Evolutionary conservation across 2,888 invertebrate species (phyloP).

Genomic region (Latrodectus hesperus): DNA sequence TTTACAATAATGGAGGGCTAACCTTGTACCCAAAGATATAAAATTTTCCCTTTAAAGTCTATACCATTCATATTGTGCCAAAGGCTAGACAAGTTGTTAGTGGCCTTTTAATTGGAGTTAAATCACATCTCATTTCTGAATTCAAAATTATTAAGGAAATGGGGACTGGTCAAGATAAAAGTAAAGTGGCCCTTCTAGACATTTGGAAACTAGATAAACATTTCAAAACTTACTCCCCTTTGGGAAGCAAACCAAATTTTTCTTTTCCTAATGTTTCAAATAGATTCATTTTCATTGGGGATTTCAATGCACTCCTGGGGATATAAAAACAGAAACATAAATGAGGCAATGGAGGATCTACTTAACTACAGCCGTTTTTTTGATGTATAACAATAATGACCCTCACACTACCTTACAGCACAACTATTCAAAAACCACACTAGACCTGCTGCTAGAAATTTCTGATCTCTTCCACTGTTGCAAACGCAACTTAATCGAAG

Average conservation of each 20-base stretch:
- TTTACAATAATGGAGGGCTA: neutral
- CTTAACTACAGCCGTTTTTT: no score
- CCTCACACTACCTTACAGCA: no score
- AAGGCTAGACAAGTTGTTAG: neutral
- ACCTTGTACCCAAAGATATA: neutral
- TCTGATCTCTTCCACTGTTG: no score
- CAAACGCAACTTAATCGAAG: no score
- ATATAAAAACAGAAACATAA: no score
- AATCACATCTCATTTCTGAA: neutral
- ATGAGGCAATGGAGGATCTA: no score
- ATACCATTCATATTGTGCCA: neutral
- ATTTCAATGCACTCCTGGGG: no score
- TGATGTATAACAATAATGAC: no score
- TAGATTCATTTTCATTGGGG: no score
- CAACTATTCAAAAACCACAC: no score
- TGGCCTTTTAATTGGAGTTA: neutral
- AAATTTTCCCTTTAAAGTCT: neutral
- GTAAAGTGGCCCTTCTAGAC: neutral
- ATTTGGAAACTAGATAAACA: neutral
- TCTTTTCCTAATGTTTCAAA: neutral
- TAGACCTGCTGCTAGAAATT: no score
- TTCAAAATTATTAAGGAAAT: neutral
- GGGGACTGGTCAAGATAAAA: neutral
- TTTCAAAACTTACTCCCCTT: neutral
- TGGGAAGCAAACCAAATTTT: neutral